These are phyloP conservation scores for Drosophila borealis DNA, from an alignment of 2,888 invertebrate genomes.

Conservation along the genomic window DNA sequence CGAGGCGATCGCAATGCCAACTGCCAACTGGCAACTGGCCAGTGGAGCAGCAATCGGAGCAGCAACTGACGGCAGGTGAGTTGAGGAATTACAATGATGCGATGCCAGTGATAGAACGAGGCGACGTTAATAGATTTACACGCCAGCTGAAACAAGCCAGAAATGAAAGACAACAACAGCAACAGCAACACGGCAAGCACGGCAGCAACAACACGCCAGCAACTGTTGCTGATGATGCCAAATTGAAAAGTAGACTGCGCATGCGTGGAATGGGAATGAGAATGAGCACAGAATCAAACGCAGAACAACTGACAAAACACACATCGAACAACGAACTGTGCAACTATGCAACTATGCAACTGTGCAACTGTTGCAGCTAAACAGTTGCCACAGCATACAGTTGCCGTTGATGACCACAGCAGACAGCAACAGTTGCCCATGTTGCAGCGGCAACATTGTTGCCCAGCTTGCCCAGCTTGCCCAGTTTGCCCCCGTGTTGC, in stretches of 20 bases:
- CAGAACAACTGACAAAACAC: slow-evolving; percentile 15
- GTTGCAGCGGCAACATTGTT: slow-evolving; percentile 52
- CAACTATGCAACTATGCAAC: slow-evolving; percentile 4
- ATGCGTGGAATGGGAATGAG: slow-evolving; percentile 74
- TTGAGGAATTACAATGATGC: slow-evolving; percentile 76
- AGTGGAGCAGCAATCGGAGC: slow-evolving; percentile 36
- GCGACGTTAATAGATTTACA: slow-evolving; percentile 79
- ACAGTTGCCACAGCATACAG: background rate
- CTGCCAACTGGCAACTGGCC: slow-evolving; percentile 15
- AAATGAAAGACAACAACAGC: slow-evolving; percentile 40
- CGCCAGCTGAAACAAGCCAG: slow-evolving; percentile 70
- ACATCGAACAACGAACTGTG: slow-evolving; percentile 1
- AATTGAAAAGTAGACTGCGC: slow-evolving; percentile 77
- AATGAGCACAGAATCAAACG: slow-evolving; percentile 59
- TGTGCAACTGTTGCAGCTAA: slow-evolving; percentile 9
- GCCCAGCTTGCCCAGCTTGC: slow-evolving; percentile 27
- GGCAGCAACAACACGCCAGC: slow-evolving; percentile 28
- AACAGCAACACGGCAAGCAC: slow-evolving; percentile 16
- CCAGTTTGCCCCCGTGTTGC: slow-evolving; percentile 1
- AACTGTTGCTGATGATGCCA: slow-evolving; percentile 72
- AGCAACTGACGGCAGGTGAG: slow-evolving; percentile 48
- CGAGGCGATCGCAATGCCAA: slow-evolving; percentile 47
- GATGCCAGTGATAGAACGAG: slow-evolving; percentile 76
- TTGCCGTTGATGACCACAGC: slow-evolving; percentile 8
- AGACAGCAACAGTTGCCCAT: slow-evolving; percentile 26